Evolutionary conservation across 2,797 vertebrate species (phyloP).

Genomic region (Myotis findleyi): DNA sequence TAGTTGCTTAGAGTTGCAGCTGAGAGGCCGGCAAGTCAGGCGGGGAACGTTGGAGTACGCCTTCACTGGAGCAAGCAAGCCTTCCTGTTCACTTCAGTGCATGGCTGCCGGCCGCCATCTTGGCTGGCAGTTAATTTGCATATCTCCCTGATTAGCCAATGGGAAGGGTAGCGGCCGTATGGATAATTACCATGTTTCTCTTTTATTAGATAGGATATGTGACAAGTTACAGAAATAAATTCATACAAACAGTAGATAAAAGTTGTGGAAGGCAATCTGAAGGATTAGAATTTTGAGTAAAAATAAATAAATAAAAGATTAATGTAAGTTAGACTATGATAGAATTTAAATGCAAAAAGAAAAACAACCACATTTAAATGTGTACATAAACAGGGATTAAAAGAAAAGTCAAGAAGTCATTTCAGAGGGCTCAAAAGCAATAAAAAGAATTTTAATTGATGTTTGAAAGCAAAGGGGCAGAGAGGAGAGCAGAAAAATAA

Average conservation of each 20-base stretch:
- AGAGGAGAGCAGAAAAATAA: background rate
- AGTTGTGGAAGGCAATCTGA: background rate
- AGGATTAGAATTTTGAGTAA: background rate
- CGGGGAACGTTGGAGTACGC: too few species aligned
- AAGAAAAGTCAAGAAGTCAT: background rate
- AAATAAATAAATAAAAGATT: background rate
- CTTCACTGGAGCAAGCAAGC: too few species aligned
- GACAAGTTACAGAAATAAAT: background rate
- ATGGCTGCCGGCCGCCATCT: too few species aligned
- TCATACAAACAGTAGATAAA: background rate
- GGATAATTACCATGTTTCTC: too few species aligned
- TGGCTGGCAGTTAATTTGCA: too few species aligned
- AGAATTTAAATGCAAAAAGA: background rate
- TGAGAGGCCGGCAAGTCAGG: too few species aligned
- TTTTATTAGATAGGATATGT: background rate
- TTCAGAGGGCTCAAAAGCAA: background rate
- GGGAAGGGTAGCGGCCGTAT: too few species aligned
- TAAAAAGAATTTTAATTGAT: background rate
- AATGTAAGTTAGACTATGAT: background rate
- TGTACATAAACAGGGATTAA: background rate
- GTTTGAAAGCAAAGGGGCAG: background rate
- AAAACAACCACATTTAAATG: background rate
- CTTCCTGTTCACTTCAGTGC: too few species aligned
- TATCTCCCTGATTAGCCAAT: too few species aligned
- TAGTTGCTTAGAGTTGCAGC: too few species aligned